phyloP scores from a whole-genome alignment of 2,113 vertebrate species.

The Pleuronectes platessa region DNA sequence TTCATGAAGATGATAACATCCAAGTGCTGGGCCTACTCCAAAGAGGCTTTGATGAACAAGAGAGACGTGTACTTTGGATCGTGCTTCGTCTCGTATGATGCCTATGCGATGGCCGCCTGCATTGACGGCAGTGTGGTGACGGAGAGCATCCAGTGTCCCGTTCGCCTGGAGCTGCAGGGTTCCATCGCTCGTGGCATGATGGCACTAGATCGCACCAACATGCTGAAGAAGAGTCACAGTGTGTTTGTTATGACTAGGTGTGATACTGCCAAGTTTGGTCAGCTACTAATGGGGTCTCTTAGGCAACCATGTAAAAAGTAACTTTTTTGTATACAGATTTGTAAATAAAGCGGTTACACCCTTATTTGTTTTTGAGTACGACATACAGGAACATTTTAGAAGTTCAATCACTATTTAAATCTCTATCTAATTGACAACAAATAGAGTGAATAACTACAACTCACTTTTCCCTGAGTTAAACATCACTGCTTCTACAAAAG shows the following conservation, averaged over 20 bases:
- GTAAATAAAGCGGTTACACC: too few relatives aligned
- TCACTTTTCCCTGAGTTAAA: too few relatives aligned
- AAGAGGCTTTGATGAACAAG: conserved; percentile 24
- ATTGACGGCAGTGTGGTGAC: conserved; percentile 77
- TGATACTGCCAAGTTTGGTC: conserved; percentile 69
- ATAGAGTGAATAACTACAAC: too few relatives aligned
- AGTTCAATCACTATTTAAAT: too few relatives aligned
- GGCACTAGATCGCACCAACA: conserved; percentile 72
- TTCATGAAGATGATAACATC: conserved; percentile 83
- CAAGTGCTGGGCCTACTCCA: conserved; percentile 74
- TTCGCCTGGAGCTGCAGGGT: conserved; percentile 80
- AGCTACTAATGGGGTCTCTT: conserved; percentile 73
- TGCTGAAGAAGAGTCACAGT: conserved; percentile 73
- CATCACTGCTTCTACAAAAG: too few relatives aligned
- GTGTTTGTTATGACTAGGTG: conserved; percentile 77
- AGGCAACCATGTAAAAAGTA: conserved; percentile 39
- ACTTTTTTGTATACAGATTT: too few relatives aligned
- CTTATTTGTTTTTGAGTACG: too few relatives aligned
- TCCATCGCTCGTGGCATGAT: conserved; percentile 79
- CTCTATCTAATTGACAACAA: too few relatives aligned
- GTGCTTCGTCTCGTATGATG: conserved; percentile 81
- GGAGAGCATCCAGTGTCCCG: conserved; percentile 67
- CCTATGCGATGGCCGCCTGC: conserved; percentile 80
- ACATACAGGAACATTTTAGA: too few relatives aligned
- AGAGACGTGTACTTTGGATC: conserved; percentile 70